Evolutionary conservation across 2,888 invertebrate genomes (phyloP), one percentile per base, ranked within the genome.

Genomic region (Axea sp.): DNA sequence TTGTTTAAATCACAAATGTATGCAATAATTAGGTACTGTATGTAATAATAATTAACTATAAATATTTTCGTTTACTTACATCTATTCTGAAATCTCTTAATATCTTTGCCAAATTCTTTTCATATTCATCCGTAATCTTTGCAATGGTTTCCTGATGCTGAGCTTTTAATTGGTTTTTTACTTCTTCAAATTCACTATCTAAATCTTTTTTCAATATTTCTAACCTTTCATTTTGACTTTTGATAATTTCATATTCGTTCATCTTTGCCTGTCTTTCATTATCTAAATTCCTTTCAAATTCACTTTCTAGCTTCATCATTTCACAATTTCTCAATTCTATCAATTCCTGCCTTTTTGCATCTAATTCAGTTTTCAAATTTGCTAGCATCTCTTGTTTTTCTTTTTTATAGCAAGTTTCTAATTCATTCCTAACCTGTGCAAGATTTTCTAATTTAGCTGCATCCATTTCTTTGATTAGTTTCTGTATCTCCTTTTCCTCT

Each of bases 41-140:
- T n/a, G n/a, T n/a, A n/a, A n/a, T n/a, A n/a, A n/a, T n/a, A n/a
- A n/a, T n/a, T n/a, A n/a, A n/a, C n/a, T n/a, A n/a, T n/a, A n/a
- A n/a, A n/a, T n/a, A n/a, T n/a, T n/a, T n/a, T n/a, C n/a, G n/a
- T n/a, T n/a, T 1, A 84, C 86, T 80, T 82, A 92, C 92, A 88
- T 93, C 92, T 53, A 90, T 90, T 81, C 90, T 90, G 80, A 92
- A 92, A 79, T 92, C 92, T 60, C 83, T 79, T 3, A 84, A 72
- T 12, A 87, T 84, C 35, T 86, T 85, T 1, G 85, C 83, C 17
- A 87, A 78, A 57, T 83, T 83, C 59, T 86, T 85, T 31, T 87
- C 86, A 65, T 88, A 86, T 47, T 87, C 87, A n/a, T 87, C 86
- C 0, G 84, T 88, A n/a, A 87, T 83, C 71, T 87, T 85, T 0